Conservation (phyloP, 2,797 vertebrate genomes). For the Hippoglossus hippoglossus region DNA sequence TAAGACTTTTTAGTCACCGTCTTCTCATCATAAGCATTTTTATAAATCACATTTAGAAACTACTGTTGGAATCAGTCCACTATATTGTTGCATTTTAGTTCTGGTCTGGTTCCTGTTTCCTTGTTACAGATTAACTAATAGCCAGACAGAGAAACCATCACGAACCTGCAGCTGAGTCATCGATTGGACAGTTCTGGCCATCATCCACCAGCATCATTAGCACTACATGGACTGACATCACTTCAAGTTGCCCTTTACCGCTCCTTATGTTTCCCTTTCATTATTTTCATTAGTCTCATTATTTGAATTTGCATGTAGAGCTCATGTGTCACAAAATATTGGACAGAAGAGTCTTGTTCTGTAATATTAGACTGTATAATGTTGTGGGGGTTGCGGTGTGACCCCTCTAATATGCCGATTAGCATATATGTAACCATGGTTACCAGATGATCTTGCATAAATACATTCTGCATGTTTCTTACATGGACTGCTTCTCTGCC, state of each 20-base stretch:
- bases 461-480: background rate
- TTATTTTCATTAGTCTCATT: background rate
- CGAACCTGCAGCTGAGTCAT: background rate
- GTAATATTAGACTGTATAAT: background rate
- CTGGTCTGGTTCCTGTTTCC: background rate
- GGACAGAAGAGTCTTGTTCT: background rate
- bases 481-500: background rate
- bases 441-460: background rate
- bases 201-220: conserved; percentile 20
- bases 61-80: background rate
- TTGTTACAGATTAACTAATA: conserved; percentile 2
- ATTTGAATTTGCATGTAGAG: background rate
- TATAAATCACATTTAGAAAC: conserved; percentile 13
- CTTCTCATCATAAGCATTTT: conserved; percentile 8
- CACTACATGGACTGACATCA: conserved; percentile 20
- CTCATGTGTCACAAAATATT: background rate
- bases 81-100: background rate
- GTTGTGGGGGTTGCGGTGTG: background rate
- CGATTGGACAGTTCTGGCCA: background rate
- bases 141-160: background rate
- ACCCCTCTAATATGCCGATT: conserved; percentile 1
- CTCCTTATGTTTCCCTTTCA: background rate
- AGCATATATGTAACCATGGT: background rate
- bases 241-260: conserved; percentile 9
- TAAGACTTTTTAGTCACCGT: conserved; percentile 5